Base-by-base conservation (phyloP, 2,888 invertebrate genomes). In the Dryocosmus kuriphilus region DNA sequence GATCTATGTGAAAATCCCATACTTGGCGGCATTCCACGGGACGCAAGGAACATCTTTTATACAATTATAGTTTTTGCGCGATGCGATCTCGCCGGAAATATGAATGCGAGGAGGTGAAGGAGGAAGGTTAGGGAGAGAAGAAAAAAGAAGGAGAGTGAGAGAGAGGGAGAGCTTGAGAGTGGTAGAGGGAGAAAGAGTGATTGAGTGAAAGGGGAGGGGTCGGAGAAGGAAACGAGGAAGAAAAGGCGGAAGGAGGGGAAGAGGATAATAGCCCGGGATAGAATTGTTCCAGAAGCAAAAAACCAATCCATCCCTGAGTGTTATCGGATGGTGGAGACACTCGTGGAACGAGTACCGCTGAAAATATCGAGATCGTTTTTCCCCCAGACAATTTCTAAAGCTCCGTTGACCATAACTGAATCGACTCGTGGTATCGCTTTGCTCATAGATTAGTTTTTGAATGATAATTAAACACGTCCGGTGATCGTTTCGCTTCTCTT, bases 51-150 rank as follows among this genome's bases (percentile, higher is more conserved):
- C 86, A 87, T 88, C 86, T 87, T 88, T 89, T 85, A 89, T 86
- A 86, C 90, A 90, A 90, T 90, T 90, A 90, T 85, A 85, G 83
- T 89, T 89, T 90, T 90, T 89, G 86, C 85, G 73, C 77, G 83
- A 79, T 79, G 74, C 80, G 85, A 84, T 82, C 83, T 78, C 78
- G 77, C 82, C 83, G 87, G 87, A 88, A 89, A 89, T 87, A 87
- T 87, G 77, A 80, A 76, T 81, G 80, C 78, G 80, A 83, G 80
- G 80, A 82, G 82, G 83, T 76, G 81, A 77, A 78, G 55, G 22
- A 55, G 9, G 4, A 11, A 55, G 55, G 2, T 7, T 1, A 4
- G 1, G 3, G 55, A 9, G 79, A 82, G 77, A 75, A 80, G 81
- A 14, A 38, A 38, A 11, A 16, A 0, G 38, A 38, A 38, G 14